Conservation (phyloP, 2,888 invertebrate genomes). For the Pyrocoelia pectoralis region DNA sequence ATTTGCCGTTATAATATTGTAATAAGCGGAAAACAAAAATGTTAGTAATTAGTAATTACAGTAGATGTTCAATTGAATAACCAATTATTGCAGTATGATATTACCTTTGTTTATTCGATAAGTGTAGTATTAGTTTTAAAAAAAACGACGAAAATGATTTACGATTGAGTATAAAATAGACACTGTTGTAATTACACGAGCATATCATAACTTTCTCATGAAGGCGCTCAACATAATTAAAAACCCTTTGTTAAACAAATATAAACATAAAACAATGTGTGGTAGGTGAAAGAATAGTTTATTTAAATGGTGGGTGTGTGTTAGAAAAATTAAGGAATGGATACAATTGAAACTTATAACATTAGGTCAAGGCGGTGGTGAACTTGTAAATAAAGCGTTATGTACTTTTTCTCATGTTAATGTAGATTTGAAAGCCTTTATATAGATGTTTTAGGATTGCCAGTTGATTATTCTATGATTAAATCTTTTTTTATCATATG, state of each 20-base stretch:
- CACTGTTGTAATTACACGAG: background rate
- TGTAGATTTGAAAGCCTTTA: background rate
- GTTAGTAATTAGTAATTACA: too few species aligned
- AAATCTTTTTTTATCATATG: too few species aligned
- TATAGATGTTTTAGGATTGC: too few species aligned
- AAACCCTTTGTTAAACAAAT: background rate
- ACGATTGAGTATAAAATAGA: background rate
- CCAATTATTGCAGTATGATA: background rate
- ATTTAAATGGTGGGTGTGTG: background rate
- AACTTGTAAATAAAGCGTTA: slow-evolving; percentile 1
- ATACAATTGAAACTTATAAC: background rate
- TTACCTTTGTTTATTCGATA: background rate
- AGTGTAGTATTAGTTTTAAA: background rate
- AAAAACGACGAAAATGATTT: background rate
- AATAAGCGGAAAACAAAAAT: too few species aligned
- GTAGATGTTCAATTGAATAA: too few species aligned
- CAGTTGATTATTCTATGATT: too few species aligned
- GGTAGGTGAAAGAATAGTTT: slow-evolving; percentile 2
- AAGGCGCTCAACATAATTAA: background rate
- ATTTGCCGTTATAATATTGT: too few species aligned
- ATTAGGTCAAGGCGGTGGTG: background rate
- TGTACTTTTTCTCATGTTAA: background rate
- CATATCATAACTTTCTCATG: background rate
- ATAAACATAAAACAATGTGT: slow-evolving; percentile 7
- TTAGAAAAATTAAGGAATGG: background rate